Evolutionary conservation across 2,113 vertebrate genomes (phyloP).

Genomic region (Corythaeola cristata): DNA sequence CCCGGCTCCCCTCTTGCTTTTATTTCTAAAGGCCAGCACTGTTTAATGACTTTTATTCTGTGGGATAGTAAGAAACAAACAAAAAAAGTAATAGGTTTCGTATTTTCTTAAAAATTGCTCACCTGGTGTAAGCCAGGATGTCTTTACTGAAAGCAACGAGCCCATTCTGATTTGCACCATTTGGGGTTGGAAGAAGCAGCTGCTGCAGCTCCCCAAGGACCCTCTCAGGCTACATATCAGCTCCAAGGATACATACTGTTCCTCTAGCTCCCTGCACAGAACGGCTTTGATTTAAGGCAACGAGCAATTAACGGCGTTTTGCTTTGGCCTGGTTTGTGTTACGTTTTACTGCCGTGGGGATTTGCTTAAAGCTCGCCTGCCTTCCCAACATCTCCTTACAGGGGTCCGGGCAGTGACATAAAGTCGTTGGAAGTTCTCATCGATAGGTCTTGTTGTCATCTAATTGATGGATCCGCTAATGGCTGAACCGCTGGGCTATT

Average conservation of each 20-base stretch:
- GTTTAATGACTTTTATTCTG: not conserved
- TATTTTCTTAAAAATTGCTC: not conserved
- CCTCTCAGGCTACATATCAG: accelerated
- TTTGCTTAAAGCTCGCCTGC: not conserved
- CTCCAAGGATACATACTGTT: not conserved
- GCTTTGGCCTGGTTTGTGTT: not conserved
- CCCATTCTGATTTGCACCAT: not conserved
- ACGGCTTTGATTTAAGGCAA: slow-evolving; percentile 10
- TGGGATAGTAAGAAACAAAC: not conserved
- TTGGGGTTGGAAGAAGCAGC: not conserved
- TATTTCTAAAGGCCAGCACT: not conserved
- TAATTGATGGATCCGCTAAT: not conserved
- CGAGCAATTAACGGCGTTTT: not conserved
- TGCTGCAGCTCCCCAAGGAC: not conserved
- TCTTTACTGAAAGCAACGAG: not conserved
- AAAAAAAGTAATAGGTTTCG: not conserved
- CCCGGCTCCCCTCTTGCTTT: not conserved
- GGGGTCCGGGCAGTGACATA: not conserved
- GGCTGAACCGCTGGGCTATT: not conserved
- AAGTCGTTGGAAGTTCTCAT: not conserved
- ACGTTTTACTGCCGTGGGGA: not conserved
- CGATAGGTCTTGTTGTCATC: not conserved
- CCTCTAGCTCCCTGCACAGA: not conserved
- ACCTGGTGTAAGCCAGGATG: not conserved
- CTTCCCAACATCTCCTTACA: accelerated